Evolutionary conservation across 2,888 invertebrate genomes (phyloP).

Genomic region (Anorthoa munda): DNA sequence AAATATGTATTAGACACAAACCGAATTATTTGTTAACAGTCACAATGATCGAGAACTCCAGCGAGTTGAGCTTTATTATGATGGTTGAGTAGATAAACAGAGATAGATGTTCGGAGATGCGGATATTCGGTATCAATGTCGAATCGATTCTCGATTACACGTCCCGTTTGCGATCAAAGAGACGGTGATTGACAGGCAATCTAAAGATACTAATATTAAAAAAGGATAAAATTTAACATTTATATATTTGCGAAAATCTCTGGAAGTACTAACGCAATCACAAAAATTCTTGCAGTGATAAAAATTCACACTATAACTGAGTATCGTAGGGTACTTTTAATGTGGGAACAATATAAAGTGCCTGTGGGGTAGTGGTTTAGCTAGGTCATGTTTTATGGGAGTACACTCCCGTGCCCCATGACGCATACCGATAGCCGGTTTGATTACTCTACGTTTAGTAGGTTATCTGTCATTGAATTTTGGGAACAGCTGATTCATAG

Average conservation of each 20-base stretch:
- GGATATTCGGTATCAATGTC: background rate
- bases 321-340: too few species aligned
- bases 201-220: background rate
- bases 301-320: too few species aligned
- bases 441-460: slow-evolving; percentile 18
- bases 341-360: too few species aligned
- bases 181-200: background rate
- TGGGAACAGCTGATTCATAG: slow-evolving; percentile 7
- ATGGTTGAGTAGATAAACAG: background rate
- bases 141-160: background rate
- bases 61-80: background rate
- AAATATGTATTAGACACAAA: background rate
- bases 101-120: too few species aligned
- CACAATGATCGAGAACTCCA: background rate
- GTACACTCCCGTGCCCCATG: slow-evolving; percentile 13
- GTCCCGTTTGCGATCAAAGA: background rate
- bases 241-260: too few species aligned
- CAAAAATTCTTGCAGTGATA: too few species aligned
- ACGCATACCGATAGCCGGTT: background rate
- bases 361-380: slow-evolving; percentile 1
- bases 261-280: too few species aligned
- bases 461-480: background rate
- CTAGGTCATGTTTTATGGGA: slow-evolving; percentile 38
- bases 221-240: too few species aligned
- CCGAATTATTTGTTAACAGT: background rate